Evolutionary conservation across 2,888 invertebrate genomes (phyloP).

Genomic region (Agrotis clavis): DNA sequence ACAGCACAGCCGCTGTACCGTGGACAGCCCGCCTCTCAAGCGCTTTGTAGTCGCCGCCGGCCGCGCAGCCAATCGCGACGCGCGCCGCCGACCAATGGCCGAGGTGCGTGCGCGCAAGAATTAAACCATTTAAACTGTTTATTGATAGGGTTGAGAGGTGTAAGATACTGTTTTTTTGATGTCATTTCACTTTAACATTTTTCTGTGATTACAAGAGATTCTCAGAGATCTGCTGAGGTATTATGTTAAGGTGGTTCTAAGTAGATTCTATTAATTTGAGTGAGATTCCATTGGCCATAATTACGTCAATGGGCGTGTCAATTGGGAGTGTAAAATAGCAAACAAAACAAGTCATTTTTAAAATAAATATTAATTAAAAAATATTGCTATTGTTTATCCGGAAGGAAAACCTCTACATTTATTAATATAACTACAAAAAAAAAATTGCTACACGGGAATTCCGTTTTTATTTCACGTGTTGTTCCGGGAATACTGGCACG

Average conservation of each 20-base stretch:
- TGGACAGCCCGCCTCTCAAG: constrained; percentile 83
- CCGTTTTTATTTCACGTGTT: constrained; percentile 29
- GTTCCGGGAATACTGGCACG: constrained; percentile 16
- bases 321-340: constrained; percentile 10
- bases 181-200: constrained; percentile 4
- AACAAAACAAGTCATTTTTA: not conserved
- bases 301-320: constrained; percentile 51
- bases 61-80: constrained; percentile 81
- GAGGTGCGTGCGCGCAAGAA: constrained; percentile 80
- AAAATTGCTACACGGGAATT: constrained; percentile 26
- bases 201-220: too few species aligned
- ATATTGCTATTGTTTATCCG: constrained; percentile 4
- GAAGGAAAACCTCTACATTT: constrained; percentile 43
- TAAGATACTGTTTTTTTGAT: constrained; percentile 41
- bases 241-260: not conserved
- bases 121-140: constrained; percentile 80
- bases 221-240: not conserved
- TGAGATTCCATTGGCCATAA: not conserved
- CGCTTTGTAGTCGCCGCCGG: constrained; percentile 83
- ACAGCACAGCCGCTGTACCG: constrained; percentile 77
- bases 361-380: constrained; percentile 12
- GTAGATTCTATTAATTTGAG: not conserved
- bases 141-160: constrained; percentile 82
- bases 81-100: constrained; percentile 80
- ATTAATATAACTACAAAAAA: not conserved